Evolutionary conservation across 2,888 invertebrate species (phyloP), one percentile per base, ranked within the genome.

Genomic region (Mechanitis messenoides): DNA sequence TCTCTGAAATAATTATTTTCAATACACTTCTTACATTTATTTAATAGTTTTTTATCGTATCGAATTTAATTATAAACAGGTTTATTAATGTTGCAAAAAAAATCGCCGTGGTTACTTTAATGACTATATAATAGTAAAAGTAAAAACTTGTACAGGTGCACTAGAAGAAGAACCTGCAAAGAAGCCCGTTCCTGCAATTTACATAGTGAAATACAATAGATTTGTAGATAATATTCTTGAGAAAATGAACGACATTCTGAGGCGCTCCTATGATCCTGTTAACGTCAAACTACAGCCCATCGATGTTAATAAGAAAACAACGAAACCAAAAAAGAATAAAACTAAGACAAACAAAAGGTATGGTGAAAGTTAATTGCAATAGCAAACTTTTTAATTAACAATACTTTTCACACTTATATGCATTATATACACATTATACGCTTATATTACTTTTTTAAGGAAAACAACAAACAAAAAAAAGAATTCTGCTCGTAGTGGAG

Each of bases 171-270:
- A 84, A 64, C 76, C 85, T 6, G 69, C 80, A 45, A 85, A 84
- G 71, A 84, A 82, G 63, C 82, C 72, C 55, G 70, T 95, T 68
- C 93, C 96, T 46, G 93, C 94, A 9, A 91, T 93, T 65, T 94
- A 95, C 86, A 93, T 95, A 45, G 92, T 94, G 58, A 95, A 95
- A 76, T 96, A 96, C 89, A 96, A 96, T 85, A 92, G 94, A 70
- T 96, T 96, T 81, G 94, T 96, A 61, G 96, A 96, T 84, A 95
- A 93, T 72, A 95, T 96, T 70, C 91, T 96, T 68, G 93, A 93
- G 62, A 92, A 95, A 72, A 95, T 96, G 85, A 96, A 96, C 84
- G 93, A 93, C 71, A 95, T 96, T 63, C 85, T 96, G 68, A 92
- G 94, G 56, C 92, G 93, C 68, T 95, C 94, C 57, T 96, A 96